A percentile compares a stretch with the other conserved stretches of the same genome.
These are phyloP conservation scores for Mystacides longicornis DNA, from an alignment of 2,888 invertebrate genomes.

Conservation along the genomic window DNA sequence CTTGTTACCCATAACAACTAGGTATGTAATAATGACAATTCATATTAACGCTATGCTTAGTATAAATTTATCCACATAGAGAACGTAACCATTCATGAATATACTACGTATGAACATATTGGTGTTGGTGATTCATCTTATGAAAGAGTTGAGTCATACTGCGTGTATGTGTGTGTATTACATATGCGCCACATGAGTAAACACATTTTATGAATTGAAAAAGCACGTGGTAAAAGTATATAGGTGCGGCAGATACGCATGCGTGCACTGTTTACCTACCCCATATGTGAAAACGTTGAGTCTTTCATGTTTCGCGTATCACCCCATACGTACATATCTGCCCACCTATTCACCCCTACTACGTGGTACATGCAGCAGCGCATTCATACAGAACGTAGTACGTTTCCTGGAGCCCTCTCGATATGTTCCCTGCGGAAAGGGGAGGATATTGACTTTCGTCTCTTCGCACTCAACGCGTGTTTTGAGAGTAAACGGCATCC, in stretches of 20 bases:
- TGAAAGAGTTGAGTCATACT: too few relatives aligned
- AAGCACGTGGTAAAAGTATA: constrained; percentile 16
- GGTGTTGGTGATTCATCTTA: too few relatives aligned
- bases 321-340: not conserved
- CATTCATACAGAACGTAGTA: not conserved
- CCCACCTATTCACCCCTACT: not conserved
- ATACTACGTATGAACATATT: too few relatives aligned
- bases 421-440: not conserved
- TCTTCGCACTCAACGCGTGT: not conserved
- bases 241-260: constrained; percentile 7
- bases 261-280: constrained; percentile 7
- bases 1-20: too few relatives aligned
- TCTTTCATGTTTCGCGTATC: not conserved
- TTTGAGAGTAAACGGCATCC: not conserved
- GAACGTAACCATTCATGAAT: too few relatives aligned
- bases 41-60: too few relatives aligned
- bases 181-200: not conserved
- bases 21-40: too few relatives aligned
- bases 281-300: constrained; percentile 3
- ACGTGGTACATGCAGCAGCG: not conserved
- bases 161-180: constrained; percentile 3
- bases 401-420: not conserved
- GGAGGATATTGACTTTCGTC: not conserved
- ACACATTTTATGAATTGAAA: not conserved
- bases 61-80: too few relatives aligned